Evolutionary conservation across 2,113 vertebrate genomes (phyloP), one percentile per base, ranked within the genome.

Genomic region (Aphyosemion australe): DNA sequence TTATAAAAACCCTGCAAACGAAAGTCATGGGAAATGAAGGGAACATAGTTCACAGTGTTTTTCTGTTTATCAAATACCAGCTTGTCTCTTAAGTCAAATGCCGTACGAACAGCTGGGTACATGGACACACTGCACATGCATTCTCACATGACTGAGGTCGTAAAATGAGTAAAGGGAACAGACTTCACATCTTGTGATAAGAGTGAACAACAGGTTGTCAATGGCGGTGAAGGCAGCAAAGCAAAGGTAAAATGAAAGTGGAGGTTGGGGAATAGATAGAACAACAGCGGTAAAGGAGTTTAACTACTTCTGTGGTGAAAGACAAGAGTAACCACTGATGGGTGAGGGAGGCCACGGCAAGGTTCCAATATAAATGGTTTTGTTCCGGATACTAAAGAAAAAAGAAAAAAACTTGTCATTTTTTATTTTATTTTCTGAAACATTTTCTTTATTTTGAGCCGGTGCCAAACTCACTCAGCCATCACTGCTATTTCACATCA

Each of bases 401-500:
- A 62, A 12, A 42, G 58, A 75, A 56, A 34, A 49, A 39, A 65
- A 75, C 26, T n/a, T 21, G n/a, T 59, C 42, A 69, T 51, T 84
- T 79, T 70, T 67, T 74, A 12, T 55, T 62, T 63, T 63, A 26
- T 53, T 58, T 64, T 70, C 41, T 26, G 5, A 51, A 69, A 31
- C 15, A 34, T 45, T 69, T 50, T 55, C 6, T 37, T 37, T 46
- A 52, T 64, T 51, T 65, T 54, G 5, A 41, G 47, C 57, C 45
- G 15, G 57, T 78, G 80, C 84, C 84, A 81, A 80, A 88, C 90
- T 91, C 92, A 79, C 84, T 91, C 91, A 88, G 83, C 90, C 90
- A 91, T 90, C 86, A 90, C 75, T 89, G 88, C 84, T 79, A 79
- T 54, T 82, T 85, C 81, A 88, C 86, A 78, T 85, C 78, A 86